Conservation (phyloP, 1,140 invertebrate genomes). For the Adelges cooleyi region DNA sequence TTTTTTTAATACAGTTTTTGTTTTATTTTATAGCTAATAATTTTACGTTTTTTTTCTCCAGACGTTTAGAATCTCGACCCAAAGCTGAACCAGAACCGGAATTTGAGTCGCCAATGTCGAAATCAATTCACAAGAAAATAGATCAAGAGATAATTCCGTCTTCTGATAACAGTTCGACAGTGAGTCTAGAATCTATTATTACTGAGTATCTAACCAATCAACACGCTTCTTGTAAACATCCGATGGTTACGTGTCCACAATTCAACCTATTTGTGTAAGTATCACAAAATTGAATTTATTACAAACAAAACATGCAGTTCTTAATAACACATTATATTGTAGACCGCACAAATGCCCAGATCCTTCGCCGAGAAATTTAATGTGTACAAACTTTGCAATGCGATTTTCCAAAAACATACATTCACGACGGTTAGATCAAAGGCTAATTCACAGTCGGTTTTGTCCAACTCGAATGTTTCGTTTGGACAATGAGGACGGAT, state of each 20-base stretch:
- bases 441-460: slow-evolving; percentile 79
- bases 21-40: background rate
- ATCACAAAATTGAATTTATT: slow-evolving; percentile 15
- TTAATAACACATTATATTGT: slow-evolving; percentile 32
- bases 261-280: slow-evolving; percentile 74
- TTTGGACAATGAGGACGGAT: slow-evolving; percentile 58
- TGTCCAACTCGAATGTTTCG: slow-evolving; percentile 73
- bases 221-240: slow-evolving; percentile 84
- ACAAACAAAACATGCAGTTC: background rate
- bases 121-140: slow-evolving; percentile 21
- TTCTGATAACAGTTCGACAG: slow-evolving; percentile 10
- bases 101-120: slow-evolving; percentile 15
- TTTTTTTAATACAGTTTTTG: background rate
- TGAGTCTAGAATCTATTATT: slow-evolving; percentile 72
- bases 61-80: background rate
- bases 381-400: slow-evolving; percentile 59
- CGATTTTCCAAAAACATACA: slow-evolving; percentile 47
- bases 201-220: slow-evolving; percentile 93
- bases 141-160: background rate
- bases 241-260: slow-evolving; percentile 80
- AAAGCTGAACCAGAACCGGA: background rate
- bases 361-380: slow-evolving; percentile 56
- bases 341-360: slow-evolving; percentile 90
- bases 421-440: slow-evolving; percentile 53
- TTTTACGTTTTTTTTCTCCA: background rate